Evolutionary conservation across 2,797 vertebrate genomes (phyloP).

Genomic region (Myotis vivesi): DNA sequence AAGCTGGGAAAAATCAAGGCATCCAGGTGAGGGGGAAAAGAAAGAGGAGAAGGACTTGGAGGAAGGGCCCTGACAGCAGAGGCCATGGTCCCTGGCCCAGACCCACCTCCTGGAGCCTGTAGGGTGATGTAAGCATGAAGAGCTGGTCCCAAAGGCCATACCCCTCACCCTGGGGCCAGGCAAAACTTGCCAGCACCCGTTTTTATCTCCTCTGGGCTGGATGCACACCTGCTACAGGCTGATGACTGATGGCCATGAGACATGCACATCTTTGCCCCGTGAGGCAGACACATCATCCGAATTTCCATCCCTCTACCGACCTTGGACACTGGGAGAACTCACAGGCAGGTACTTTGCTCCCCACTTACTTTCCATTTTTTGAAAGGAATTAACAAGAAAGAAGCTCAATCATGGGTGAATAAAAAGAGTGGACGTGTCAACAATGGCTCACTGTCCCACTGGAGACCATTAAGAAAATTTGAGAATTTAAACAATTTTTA

Average conservation of each 20-base stretch:
- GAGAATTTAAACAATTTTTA: neutral
- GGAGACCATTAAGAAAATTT: neutral
- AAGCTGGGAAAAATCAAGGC: neutral
- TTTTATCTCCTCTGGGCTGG: neutral
- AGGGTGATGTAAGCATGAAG: neutral
- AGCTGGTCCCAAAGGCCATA: neutral
- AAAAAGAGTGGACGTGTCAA: neutral
- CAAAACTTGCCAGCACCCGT: neutral
- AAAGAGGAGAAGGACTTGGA: neutral
- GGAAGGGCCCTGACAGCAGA: rapidly evolving
- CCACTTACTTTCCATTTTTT: neutral
- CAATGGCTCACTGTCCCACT: too few relatives aligned
- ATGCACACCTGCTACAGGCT: neutral
- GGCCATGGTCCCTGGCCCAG: neutral
- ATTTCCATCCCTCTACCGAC: neutral
- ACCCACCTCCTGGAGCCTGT: neutral
- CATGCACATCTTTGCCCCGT: neutral
- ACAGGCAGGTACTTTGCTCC: neutral
- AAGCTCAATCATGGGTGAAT: neutral
- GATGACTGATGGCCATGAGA: neutral
- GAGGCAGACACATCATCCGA: neutral
- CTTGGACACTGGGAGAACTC: neutral
- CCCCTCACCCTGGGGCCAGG: neutral
- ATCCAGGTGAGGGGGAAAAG: neutral
- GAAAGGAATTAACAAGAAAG: neutral